Base-by-base conservation (phyloP, 2,797 vertebrate species). In the Cryptoblepharus egeriae region DNA sequence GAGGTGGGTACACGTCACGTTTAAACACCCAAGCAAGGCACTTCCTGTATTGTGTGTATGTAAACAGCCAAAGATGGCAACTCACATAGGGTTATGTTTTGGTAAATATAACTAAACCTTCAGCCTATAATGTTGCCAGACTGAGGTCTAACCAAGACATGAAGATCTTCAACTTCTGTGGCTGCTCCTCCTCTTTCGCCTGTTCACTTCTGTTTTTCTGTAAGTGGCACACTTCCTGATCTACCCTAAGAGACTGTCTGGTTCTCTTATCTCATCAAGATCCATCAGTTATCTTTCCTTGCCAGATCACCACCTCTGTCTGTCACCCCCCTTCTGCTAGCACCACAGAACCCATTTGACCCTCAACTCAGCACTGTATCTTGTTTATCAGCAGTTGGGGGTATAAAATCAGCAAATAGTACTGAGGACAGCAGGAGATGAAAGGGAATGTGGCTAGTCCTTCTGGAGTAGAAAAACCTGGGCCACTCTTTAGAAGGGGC, bases 1-100 rank as follows among this genome's bases (percentile, higher is more conserved):
- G 90, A 86, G 88, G 89, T 84, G 84, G 85, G 88, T 89, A 65
- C 24, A 1, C 6, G 24, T 86, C 82, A 82, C 60, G 75, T 70
- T 87, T 86, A 67, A 87, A 57, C 73, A 71, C 73, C n/a, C 79
- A 45, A 74, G 78, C 61, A 84, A 86, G 83, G 84, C 72, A 58
- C 87, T 88, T 78, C 75, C 68, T 90, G 60, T 86, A 77, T 18
- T 91, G 0, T 76, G 16, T 76, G 76, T 88, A 4, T 9, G 57
- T 12, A n/a, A 86, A 49, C 64, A 79, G 52, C 82, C 80, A 22
- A 5, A 79, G 64, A 24, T 60, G 32, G 39, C 63, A 78, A 35
- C 67, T 28, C 7, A 12, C 18, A 69, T 77, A 61, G 39, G 57
- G n/a, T 76, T 87, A 11, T 0, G 42, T 82, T 80, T 79, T 68